Base-by-base conservation (phyloP, 2,113 vertebrate species). In the Dromaius novaehollandiae region DNA sequence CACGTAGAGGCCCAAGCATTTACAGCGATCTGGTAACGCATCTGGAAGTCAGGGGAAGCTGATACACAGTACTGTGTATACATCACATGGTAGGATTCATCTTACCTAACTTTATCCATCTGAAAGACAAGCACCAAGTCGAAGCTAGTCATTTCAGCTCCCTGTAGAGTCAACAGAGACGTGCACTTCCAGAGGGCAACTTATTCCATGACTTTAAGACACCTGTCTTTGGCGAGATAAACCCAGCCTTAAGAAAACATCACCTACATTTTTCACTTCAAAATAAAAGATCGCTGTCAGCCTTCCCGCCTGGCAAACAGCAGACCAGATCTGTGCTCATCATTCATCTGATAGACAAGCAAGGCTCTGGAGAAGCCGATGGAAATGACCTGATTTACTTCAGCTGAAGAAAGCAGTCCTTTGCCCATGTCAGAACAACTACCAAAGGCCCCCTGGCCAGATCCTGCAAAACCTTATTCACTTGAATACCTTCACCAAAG, bases 51-150 rank as follows among this genome's bases (percentile, higher is more conserved):
- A 30, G 50, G 0, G 78, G 82, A 88, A 83, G 95, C 76, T 90
- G 96, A 96, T 19, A 96, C 71, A 13, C 68, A 78, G 88, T n/a
- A 77, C 92, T 1, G 2, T 18, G 75, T 34, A n/a, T 55, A 32
- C 71, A 74, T 77, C 93, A 70, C 82, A 9, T 7, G 90, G 86
- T n/a, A 94, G 96, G 96, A 96, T 88, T 97, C 96, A 93, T 88
- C 90, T 97, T 97, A 97, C 96, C 93, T 88, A 86, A 90, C 76
- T 51, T 95, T 92, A 93, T 93, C 96, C 46, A 96, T 86, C 93
- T 92, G 96, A 95, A 93, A 97, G 92, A 55, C 51, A 95, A 94
- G 94, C 92, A 55, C 32, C 92, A 42, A 71, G 20, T 90, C 95
- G 74, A 66, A 60, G 68, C 36, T 58, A 61, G 71, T 94, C 93